phyloP scores from a whole-genome alignment of 2,888 invertebrate genomes.

The Phyllotreta cruciferae region DNA sequence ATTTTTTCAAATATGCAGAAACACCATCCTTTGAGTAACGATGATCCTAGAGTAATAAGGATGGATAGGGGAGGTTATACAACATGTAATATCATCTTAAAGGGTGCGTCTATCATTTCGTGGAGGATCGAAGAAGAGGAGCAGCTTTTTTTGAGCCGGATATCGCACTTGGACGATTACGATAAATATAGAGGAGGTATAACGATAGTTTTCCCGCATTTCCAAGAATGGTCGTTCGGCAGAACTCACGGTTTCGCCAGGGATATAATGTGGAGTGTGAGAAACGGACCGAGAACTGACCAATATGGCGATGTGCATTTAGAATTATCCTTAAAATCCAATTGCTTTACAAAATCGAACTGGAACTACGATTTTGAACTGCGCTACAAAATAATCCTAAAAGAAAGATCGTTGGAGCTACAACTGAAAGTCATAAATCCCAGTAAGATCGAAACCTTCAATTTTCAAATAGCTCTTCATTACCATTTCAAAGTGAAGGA shows the following conservation, averaged over 20 bases:
- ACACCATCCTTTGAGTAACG: conserved; percentile 2
- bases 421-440: no score
- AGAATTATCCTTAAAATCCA: conserved; percentile 23
- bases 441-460: no score
- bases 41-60: conserved; percentile 27
- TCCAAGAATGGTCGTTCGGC: conserved; percentile 30
- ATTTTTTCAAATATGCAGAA: background rate
- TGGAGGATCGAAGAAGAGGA: conserved; percentile 43
- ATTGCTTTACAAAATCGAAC: conserved; percentile 38
- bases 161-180: conserved; percentile 17
- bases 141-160: conserved; percentile 34
- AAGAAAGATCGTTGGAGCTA: no score
- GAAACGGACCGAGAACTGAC: conserved; percentile 31
- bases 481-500: no score
- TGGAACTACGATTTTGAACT: conserved; percentile 42
- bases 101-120: conserved; percentile 41
- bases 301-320: conserved; percentile 38
- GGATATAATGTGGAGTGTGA: conserved; percentile 37
- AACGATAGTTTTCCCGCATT: conserved; percentile 38
- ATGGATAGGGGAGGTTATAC: conserved; percentile 44
- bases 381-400: conserved; percentile 5
- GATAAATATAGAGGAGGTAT: conserved; percentile 35
- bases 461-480: no score
- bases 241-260: conserved; percentile 39
- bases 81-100: conserved; percentile 40